phyloP scores from a whole-genome alignment of 2,113 vertebrate genomes.

The Athene cunicularia region DNA sequence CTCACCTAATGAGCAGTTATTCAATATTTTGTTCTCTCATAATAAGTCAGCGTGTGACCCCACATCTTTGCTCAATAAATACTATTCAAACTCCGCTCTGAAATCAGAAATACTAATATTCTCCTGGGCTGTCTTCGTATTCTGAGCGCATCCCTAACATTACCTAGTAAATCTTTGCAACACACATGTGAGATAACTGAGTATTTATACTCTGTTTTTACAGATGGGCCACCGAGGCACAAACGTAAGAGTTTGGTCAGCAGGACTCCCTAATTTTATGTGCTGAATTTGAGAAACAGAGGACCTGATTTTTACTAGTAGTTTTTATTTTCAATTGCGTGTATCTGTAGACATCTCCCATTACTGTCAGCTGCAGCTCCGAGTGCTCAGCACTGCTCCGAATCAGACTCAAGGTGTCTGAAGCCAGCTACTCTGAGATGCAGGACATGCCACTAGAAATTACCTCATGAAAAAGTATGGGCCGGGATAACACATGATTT shows the following conservation, averaged over 20 bases:
- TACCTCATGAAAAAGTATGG: background rate
- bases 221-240: background rate
- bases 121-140: background rate
- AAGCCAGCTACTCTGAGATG: background rate
- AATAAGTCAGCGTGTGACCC: background rate
- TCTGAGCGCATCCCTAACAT: background rate
- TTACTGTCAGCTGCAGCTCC: background rate
- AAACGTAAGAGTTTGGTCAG: background rate
- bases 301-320: background rate
- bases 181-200: background rate
- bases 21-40: conserved; percentile 29
- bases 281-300: background rate
- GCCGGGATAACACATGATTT: background rate
- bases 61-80: background rate
- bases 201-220: background rate
- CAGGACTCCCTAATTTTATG: background rate
- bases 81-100: background rate
- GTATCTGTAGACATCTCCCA: background rate
- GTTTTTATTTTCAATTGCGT: background rate
- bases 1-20: conserved; percentile 8
- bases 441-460: background rate
- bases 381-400: background rate
- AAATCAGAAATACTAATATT: conserved; percentile 22
- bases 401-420: background rate
- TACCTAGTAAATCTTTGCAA: background rate